Evolutionary conservation across 2,113 vertebrate species (phyloP).

Genomic region (Poeciliopsis prolifica): DNA sequence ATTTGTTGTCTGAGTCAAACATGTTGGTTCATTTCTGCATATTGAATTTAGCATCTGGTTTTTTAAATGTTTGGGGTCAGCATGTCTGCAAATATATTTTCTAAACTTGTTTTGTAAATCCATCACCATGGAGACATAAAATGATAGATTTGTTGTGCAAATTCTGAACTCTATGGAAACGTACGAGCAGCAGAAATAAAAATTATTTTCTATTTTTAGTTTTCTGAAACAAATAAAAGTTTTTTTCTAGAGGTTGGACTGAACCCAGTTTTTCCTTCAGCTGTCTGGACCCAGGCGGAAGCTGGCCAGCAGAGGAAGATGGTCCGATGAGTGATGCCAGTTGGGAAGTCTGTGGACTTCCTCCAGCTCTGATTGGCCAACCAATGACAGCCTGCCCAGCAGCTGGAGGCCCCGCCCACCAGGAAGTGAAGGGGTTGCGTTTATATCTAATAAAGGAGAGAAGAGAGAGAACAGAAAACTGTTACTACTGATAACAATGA

Average conservation of each 20-base stretch:
- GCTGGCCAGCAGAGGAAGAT: constrained; percentile 89
- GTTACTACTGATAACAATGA: not conserved
- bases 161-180: not conserved
- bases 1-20: not conserved
- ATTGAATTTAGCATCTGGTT: not conserved
- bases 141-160: not conserved
- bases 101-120: no score
- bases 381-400: constrained; percentile 86
- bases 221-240: no score
- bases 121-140: no score
- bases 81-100: no score
- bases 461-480: not conserved
- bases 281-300: constrained; percentile 79
- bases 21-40: not conserved
- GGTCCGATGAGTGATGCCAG: constrained; percentile 90
- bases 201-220: not conserved
- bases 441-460: constrained; percentile 5
- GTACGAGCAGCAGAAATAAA: not conserved
- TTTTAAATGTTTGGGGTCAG: not conserved
- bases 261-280: not conserved
- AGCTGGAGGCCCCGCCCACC: constrained; percentile 84
- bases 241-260: no score
- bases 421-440: constrained; percentile 34
- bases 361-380: constrained; percentile 86
- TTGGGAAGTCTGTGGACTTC: constrained; percentile 89